phyloP scores from a whole-genome alignment of 2,888 invertebrate genomes.

The Julus scandinavius region DNA sequence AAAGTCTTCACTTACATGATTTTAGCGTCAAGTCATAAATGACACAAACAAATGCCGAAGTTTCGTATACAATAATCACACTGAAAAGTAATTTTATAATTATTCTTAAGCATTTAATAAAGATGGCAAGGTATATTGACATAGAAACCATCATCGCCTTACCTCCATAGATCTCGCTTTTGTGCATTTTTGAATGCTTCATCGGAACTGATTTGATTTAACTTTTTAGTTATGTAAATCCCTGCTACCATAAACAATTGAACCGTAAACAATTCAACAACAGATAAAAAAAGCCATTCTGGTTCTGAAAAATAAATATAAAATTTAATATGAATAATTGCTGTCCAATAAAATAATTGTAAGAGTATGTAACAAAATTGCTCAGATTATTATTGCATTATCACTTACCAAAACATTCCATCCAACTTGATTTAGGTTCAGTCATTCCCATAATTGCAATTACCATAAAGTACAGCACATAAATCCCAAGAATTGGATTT shows the following conservation, averaged over 20 bases:
- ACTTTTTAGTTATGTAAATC: slow-evolving; percentile 67
- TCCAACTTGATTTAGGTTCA: slow-evolving; percentile 67
- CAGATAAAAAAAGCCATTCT: slow-evolving; percentile 69
- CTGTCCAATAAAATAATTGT: not conserved
- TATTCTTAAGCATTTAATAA: not conserved
- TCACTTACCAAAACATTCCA: slow-evolving; percentile 69
- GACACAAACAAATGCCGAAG: slow-evolving; percentile 66
- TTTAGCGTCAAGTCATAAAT: slow-evolving; percentile 64
- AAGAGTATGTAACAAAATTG: not conserved
- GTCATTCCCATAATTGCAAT: slow-evolving; percentile 68
- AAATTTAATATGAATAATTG: not conserved
- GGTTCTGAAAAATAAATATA: slow-evolving; percentile 65
- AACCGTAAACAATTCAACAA: slow-evolving; percentile 68
- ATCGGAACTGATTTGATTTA: slow-evolving; percentile 66
- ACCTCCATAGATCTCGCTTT: slow-evolving; percentile 69
- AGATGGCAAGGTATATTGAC: not conserved
- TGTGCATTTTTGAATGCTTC: slow-evolving; percentile 67
- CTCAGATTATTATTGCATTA: not conserved
- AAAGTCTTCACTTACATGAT: slow-evolving; percentile 62
- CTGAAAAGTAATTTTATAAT: slow-evolving; percentile 61
- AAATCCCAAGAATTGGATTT: slow-evolving; percentile 67
- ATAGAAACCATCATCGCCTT: slow-evolving; percentile 55
- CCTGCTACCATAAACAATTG: slow-evolving; percentile 69
- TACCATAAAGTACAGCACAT: slow-evolving; percentile 67
- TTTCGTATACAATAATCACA: slow-evolving; percentile 68